phyloP scores from a whole-genome alignment of 2,888 invertebrate genomes.

The Hypselothyrea guttata region DNA sequence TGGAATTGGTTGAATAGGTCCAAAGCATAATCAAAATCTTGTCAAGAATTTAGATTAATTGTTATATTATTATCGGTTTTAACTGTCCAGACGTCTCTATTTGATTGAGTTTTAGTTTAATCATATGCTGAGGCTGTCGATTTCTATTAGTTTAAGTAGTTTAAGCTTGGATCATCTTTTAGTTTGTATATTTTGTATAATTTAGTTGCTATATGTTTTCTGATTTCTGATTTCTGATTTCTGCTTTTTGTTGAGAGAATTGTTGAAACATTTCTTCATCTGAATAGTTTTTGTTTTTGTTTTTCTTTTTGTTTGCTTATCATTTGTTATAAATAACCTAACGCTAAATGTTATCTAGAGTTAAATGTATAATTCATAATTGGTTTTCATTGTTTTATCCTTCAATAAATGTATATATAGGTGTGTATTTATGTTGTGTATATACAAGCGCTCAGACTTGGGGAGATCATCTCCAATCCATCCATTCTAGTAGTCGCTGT shows the following conservation, averaged over 20 bases:
- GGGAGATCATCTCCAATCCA: constrained; percentile 10
- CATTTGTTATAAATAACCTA: constrained; percentile 73
- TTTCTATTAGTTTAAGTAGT: too few relatives aligned
- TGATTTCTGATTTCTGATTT: constrained; percentile 29
- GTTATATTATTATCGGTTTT: constrained; percentile 43
- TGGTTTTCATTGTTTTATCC: constrained; percentile 37
- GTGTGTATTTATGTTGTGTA: constrained; percentile 30
- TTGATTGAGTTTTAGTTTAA: constrained; percentile 19
- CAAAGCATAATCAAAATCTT: constrained; percentile 21
- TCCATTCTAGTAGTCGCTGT: constrained; percentile 79
- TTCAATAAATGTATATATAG: constrained; percentile 33
- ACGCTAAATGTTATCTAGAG: constrained; percentile 69
- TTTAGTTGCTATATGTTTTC: constrained; percentile 57
- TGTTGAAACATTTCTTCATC: constrained; percentile 57
- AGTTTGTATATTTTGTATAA: constrained; percentile 56
- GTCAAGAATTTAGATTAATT: constrained; percentile 40
- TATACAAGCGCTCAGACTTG: constrained; percentile 70
- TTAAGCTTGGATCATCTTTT: constrained; percentile 31
- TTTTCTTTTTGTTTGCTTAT: too few relatives aligned
- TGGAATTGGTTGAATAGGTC: background rate
- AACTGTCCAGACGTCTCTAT: constrained; percentile 17
- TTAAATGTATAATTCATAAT: constrained; percentile 72
- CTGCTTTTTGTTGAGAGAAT: constrained; percentile 48
- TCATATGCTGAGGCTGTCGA: constrained; percentile 12
- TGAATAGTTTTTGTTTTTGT: constrained; percentile 25